A percentile compares a stretch with the other conserved stretches of the same genome.
These are phyloP conservation scores for Syndactyla subalaris DNA, from an alignment of 2,797 vertebrate species.

Conservation along the genomic window DNA sequence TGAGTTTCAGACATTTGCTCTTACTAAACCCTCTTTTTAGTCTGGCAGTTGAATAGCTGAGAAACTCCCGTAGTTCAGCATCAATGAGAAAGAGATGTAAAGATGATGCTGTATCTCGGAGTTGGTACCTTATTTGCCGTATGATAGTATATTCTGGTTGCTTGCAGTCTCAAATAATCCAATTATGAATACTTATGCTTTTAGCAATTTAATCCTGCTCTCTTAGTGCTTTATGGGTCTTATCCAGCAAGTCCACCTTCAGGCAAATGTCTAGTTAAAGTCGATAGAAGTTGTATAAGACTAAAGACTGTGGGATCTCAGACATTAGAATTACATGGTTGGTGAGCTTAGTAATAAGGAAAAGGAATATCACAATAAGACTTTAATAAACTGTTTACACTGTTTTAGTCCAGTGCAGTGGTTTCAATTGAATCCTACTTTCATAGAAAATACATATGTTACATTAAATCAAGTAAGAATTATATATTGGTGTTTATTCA, in stretches of 20 bases:
- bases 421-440: neutral
- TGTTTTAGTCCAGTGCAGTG: neutral
- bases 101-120: neutral
- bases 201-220: neutral
- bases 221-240: neutral
- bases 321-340: slow-evolving; percentile 30
- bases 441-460: slow-evolving; percentile 6
- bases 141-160: neutral
- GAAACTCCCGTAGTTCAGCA: neutral
- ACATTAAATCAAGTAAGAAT: slow-evolving; percentile 52
- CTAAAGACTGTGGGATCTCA: neutral
- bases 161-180: neutral
- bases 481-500: slow-evolving; percentile 34
- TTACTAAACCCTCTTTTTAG: neutral
- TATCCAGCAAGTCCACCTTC: neutral
- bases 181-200: slow-evolving; percentile 1
- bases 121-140: neutral
- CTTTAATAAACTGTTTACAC: slow-evolving; percentile 26
- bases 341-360: slow-evolving; percentile 15
- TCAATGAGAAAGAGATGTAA: neutral
- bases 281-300: neutral
- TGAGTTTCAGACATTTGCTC: neutral
- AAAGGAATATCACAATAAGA: slow-evolving; percentile 31
- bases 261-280: neutral
- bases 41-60: neutral